Percentiles rank a stretch among this genome's conserved stretches.
Conservation (phyloP, 2,797 vertebrate genomes). For the Nannoperca obscura region DNA sequence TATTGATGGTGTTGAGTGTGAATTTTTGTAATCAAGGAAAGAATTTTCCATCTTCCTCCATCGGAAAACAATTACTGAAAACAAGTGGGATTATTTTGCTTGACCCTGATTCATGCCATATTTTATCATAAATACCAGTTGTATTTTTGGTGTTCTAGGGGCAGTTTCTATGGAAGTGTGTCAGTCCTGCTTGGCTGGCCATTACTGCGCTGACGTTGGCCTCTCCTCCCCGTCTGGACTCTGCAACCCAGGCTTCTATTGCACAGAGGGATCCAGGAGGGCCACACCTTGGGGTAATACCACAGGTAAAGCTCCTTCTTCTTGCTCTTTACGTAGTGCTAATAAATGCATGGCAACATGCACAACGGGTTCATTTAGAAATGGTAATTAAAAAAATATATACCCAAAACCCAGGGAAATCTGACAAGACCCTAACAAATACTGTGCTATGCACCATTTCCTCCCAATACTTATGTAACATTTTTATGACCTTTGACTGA, state of each 20-base stretch:
- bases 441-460: conserved; percentile 13
- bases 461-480: conserved; percentile 16
- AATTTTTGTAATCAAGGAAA: not conserved
- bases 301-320: conserved; percentile 45
- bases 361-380: conserved; percentile 21
- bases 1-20: conserved; percentile 1
- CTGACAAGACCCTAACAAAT: conserved; percentile 2
- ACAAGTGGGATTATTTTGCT: not conserved
- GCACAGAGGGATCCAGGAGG: conserved; percentile 78
- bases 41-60: not conserved
- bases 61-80: conserved; percentile 11
- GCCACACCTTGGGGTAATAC: conserved; percentile 80
- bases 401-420: not conserved
- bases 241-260: conserved; percentile 88
- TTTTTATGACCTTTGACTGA: conserved; percentile 45
- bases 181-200: conserved; percentile 85
- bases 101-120: not conserved
- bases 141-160: conserved; percentile 67
- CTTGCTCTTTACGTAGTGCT: conserved; percentile 13
- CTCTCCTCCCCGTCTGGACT: conserved; percentile 84
- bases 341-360: conserved; percentile 22
- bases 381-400: conserved; percentile 17
- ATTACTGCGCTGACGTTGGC: conserved; percentile 86
- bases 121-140: not conserved
- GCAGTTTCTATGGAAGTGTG: conserved; percentile 83